These are phyloP conservation scores for Mesoligia furuncula DNA, from an alignment of 2,888 invertebrate species.

Conservation along the genomic window DNA sequence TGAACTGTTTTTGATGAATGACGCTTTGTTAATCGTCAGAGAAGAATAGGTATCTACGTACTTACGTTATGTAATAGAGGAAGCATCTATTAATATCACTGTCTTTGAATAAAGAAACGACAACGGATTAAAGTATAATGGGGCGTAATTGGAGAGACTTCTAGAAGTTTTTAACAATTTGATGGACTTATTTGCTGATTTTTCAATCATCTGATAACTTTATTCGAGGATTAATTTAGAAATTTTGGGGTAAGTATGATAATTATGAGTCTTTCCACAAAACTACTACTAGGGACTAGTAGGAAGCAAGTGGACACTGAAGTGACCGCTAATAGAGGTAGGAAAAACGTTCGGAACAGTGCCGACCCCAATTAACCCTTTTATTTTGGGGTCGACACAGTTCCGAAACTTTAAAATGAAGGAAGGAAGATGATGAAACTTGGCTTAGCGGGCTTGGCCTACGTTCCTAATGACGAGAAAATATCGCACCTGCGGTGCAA, in stretches of 20 bases:
- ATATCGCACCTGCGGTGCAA: too few relatives aligned
- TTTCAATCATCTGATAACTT: too few relatives aligned
- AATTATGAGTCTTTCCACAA: neutral
- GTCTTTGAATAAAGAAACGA: neutral
- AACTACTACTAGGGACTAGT: neutral
- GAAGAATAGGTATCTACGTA: slow-evolving; percentile 3
- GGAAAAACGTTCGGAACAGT: neutral
- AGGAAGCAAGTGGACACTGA: neutral
- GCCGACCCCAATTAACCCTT: neutral
- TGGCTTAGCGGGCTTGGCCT: neutral
- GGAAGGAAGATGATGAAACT: neutral
- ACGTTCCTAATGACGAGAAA: neutral
- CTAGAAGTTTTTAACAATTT: neutral
- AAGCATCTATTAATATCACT: neutral
- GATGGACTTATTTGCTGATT: neutral
- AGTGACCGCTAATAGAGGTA: neutral
- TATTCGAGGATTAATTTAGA: too few relatives aligned
- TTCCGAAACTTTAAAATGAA: neutral
- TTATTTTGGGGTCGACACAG: too few relatives aligned
- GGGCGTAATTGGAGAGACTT: neutral
- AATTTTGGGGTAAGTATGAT: too few relatives aligned
- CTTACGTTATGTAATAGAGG: slow-evolving; percentile 30
- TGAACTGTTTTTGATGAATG: slow-evolving; percentile 33
- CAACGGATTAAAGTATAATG: too few relatives aligned
- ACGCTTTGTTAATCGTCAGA: neutral